Percentiles rank a stretch among this genome's conserved stretches.
These are phyloP conservation scores for Oreotrochilus melanogaster DNA, from an alignment of 2,113 vertebrate genomes.

Conservation along the genomic window DNA sequence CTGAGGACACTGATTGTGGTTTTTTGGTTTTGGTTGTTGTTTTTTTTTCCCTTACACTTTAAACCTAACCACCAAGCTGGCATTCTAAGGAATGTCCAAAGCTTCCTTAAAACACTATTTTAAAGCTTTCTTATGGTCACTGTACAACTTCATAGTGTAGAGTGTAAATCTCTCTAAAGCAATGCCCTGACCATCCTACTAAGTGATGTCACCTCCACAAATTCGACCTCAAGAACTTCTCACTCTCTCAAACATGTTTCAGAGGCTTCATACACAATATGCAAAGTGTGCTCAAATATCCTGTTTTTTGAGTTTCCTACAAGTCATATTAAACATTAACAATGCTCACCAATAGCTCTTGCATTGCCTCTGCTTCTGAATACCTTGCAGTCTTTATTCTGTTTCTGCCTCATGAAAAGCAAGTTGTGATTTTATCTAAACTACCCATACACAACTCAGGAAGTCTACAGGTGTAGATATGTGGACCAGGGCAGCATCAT, in stretches of 20 bases:
- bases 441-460: accelerated
- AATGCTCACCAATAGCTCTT: not conserved
- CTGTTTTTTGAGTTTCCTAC: not conserved
- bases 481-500: not conserved
- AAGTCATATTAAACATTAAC: not conserved
- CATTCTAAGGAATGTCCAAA: not conserved
- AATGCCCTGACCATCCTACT: not conserved
- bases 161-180: not conserved
- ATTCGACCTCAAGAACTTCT: not conserved
- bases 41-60: not conserved
- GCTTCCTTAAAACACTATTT: not conserved
- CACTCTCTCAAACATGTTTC: not conserved
- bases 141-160: not conserved
- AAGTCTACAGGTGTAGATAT: not conserved
- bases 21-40: too few species aligned
- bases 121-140: not conserved
- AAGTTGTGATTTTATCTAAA: not conserved
- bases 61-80: not conserved
- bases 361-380: not conserved
- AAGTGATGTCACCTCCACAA: not conserved
- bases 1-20: not conserved
- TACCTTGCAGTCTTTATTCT: not conserved
- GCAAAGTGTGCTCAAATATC: not conserved
- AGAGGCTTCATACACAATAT: not conserved
- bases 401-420: not conserved